Evolutionary conservation across 2,797 vertebrate species (phyloP), one percentile per base, ranked within the genome.

Genomic region (Thamnophis elegans): DNA sequence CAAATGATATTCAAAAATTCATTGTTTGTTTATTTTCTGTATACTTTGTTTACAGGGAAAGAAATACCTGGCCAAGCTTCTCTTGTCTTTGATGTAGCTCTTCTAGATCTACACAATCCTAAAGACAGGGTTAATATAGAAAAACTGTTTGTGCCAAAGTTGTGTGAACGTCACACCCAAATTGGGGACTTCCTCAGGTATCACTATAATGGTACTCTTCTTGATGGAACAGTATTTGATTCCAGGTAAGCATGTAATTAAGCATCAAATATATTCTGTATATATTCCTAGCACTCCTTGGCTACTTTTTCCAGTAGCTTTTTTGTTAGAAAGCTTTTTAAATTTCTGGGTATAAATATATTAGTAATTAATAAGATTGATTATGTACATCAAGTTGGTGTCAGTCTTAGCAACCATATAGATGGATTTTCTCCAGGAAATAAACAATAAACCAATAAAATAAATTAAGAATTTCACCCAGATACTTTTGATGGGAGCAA

Each of bases 61-160:
- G 99, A 99, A 94, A 99, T 99, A 93, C 99, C 99, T 14, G 98
- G 98, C n/a, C 99, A 99, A 97, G 99, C 99, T 0, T 99, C 99
- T 47, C 97, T 99, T 59, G 98, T 99, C 60, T 99, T 99, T 93
- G 99, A 99, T 32, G 98, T 99, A 20, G 96, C 98, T 0, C 97
- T 99, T 16, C 92, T 99, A 94, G 99, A 99, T 95, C 98, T 99
- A 88, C 99, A 99, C 96, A 99, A 99, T 96, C 99, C 99, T 92
- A 99, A 98, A 96, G 99, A 99, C 9, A 96, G 98, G 26, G 97
- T 99, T 94, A 42, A 96, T 47, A 95, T 99, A 51, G 98, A 98
- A 94, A 98, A 98, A 54, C 98, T 98, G 94, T 58, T 96, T 0
- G 94, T 98, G 5, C 99, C 99, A 0, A 97, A 98, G 78, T 94